Conservation (phyloP, 1,140 invertebrate genomes). For the Drosophila gunungcola region DNA sequence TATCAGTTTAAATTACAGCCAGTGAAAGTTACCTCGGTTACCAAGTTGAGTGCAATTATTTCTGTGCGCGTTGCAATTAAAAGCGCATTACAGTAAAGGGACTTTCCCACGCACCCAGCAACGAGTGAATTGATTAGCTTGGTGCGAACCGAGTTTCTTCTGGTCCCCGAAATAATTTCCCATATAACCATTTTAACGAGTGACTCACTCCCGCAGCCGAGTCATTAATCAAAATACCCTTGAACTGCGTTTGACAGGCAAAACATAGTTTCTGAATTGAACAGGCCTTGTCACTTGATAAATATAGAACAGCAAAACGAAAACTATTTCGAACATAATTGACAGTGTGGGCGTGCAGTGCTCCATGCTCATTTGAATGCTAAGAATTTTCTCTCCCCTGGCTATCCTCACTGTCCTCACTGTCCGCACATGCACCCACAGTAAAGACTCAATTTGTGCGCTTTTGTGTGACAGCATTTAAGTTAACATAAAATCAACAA, state of each 20-base stretch:
- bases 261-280: conserved; percentile 50
- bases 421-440: conserved; percentile 29
- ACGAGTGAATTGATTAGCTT: conserved; percentile 12
- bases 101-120: conserved; percentile 62
- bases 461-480: conserved; percentile 36
- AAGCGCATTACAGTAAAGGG: conserved; percentile 65
- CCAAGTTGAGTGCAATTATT: conserved; percentile 41
- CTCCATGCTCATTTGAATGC: conserved; percentile 65
- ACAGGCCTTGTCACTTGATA: conserved; percentile 59
- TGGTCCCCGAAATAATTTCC: background rate
- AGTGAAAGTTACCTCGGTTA: conserved; percentile 65
- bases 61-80: conserved; percentile 58
- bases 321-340: conserved; percentile 47
- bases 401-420: conserved; percentile 3
- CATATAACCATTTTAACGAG: conserved; percentile 7
- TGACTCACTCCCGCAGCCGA: conserved; percentile 52
- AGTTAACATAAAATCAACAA: conserved; percentile 59
- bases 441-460: conserved; percentile 67
- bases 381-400: conserved; percentile 46
- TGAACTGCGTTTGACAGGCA: conserved; percentile 67
- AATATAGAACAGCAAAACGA: conserved; percentile 65
- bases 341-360: conserved; percentile 64
- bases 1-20: conserved; percentile 43
- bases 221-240: conserved; percentile 77
- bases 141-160: conserved; percentile 6